phyloP scores from a whole-genome alignment of 2,113 vertebrate species.

The Naja naja region DNA sequence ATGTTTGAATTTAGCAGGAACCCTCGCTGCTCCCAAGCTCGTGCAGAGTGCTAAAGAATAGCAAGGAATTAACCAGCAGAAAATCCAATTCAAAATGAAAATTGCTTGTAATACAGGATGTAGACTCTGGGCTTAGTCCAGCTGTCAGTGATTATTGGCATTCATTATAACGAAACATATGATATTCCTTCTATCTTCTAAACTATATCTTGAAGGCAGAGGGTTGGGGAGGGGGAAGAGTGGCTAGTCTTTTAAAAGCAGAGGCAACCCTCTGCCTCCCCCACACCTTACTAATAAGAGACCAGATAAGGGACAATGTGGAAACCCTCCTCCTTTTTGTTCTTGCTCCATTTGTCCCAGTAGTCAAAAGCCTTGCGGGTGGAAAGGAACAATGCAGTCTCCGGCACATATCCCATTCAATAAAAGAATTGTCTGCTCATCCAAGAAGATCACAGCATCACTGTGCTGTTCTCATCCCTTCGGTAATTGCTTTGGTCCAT shows the following conservation, averaged over 20 bases:
- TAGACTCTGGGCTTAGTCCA: not conserved
- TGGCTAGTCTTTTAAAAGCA: not conserved
- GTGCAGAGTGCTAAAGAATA: not conserved
- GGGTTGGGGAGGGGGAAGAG: not conserved
- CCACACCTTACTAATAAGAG: not conserved
- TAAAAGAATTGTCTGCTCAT: not conserved
- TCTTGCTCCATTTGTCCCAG: not conserved
- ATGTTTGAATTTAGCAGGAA: not conserved
- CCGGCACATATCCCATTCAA: not conserved
- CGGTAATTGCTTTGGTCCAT: not conserved
- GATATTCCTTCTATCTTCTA: not conserved
- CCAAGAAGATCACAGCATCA: not conserved
- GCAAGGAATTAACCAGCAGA: not conserved
- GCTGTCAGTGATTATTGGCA: not conserved
- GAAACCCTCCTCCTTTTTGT: not conserved
- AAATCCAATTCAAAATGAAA: not conserved
- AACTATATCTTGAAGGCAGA: not conserved
- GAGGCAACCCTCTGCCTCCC: not conserved
- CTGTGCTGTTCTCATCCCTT: not conserved
- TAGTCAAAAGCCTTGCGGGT: not conserved
- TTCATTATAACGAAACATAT: not conserved
- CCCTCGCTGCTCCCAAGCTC: not conserved
- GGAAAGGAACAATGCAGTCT: not conserved
- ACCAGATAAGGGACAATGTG: not conserved
- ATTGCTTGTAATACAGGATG: not conserved